Evolutionary conservation across 2,888 invertebrate species (phyloP), one percentile per base, ranked within the genome.

Genomic region (Cosmopolites sordidus): DNA sequence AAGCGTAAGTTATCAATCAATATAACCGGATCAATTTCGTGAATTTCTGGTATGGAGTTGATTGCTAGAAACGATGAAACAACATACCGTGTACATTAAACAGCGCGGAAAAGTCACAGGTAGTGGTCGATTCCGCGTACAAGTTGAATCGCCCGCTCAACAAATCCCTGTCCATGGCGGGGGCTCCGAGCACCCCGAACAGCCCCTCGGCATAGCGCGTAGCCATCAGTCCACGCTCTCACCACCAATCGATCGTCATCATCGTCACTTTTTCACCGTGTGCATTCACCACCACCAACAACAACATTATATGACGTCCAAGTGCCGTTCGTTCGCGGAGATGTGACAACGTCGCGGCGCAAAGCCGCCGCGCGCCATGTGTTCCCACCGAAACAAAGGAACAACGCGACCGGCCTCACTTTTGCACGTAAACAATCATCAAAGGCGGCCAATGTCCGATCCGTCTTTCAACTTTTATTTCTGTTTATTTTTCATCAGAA

Each of bases 341-440:
- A 52, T 27, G 27, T 45, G 58, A 43, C 58, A 58, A 58, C 58
- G 42, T 45, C 42, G 49, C 38, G 43, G 69, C 69, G 60, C 56
- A 58, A 58, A 60, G 58, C 66, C 66, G 68, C 69, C 67, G 73
- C 73, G 73, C 73, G 70, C 73, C 75, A 75, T 74, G 75, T 69
- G 73, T 70, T 69, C 64, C 62, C 61, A 56, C 64, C 59, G 61
- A 66, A 62, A 68, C 65, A 65, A 64, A 64, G 62, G 60, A 58
- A 56, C 52, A 14, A 16, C 15, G 17, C 37, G 37, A 37, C 37
- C 12, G 14, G 56, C 48, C 49, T 48, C 39, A 41, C 48, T 50
- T 57, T 56, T 46, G 59, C 59, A 64, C 60, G 55, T 62, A 62
- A 62, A 63, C 61, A 62, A 60, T 44, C 39, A 46, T 49, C 50